Evolutionary conservation across 1,140 invertebrate genomes (phyloP).

Genomic region (Eriocheir sinensis): DNA sequence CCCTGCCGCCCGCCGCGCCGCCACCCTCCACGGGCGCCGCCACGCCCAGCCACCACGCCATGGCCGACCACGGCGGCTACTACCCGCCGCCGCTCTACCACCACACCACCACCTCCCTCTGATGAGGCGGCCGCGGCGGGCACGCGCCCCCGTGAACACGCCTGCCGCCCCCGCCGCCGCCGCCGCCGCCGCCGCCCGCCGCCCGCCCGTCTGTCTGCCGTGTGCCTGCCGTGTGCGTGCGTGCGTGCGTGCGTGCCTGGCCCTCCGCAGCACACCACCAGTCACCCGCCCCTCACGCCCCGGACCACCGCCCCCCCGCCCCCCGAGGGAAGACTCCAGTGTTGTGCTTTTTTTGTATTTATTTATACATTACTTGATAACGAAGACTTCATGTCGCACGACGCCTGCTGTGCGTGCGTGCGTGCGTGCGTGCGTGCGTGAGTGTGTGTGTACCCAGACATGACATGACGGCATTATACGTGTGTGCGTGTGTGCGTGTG

Average conservation of each 20-base stretch:
- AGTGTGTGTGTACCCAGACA: not conserved
- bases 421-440: not conserved
- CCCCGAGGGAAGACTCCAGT: not conserved
- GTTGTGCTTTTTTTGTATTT: not conserved
- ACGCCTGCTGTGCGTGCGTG: not conserved
- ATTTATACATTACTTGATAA: not conserved
- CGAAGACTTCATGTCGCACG: too few species aligned
- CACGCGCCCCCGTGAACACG: conserved; percentile 53
- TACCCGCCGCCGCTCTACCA: conserved; percentile 72
- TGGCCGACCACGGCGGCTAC: conserved; percentile 54
- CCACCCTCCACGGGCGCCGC: conserved; percentile 68
- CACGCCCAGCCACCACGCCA: conserved; percentile 57
- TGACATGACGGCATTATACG: not conserved
- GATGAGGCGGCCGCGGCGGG: conserved; percentile 64
- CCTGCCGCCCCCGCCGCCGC: conserved; percentile 52
- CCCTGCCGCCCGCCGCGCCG: conserved; percentile 70
- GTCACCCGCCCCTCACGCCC: not conserved
- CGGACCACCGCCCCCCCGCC: not conserved
- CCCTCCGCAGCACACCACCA: not conserved
- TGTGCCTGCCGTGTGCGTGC: not conserved
- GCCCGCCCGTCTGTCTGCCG: not conserved
- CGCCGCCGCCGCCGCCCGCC: not conserved
- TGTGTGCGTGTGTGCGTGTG: not conserved
- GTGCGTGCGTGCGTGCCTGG: not conserved
- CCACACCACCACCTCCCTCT: conserved; percentile 74